Base-by-base conservation (phyloP, 92 coral and sea anemone species). In the Palythoa caribaeorum region DNA sequence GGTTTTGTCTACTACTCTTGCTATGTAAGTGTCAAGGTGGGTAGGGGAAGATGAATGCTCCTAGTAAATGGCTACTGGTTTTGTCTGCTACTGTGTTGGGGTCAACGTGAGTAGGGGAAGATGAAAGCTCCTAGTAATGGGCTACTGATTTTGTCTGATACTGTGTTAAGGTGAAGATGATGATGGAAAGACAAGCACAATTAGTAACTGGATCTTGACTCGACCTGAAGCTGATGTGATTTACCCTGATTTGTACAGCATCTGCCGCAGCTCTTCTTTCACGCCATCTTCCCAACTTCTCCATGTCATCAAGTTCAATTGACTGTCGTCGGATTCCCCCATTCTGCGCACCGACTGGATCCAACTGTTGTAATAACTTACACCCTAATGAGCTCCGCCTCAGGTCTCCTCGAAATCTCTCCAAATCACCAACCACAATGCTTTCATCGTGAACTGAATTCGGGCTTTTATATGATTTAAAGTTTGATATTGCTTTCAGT, bases 301-400 rank as follows among this genome's bases (percentile, higher is more conserved):
- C 84, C 19, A 50, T 47, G 9, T 37, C 36, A 9, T 19, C 72
- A 28, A 19, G 71, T 6, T 39, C 55, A 57, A n/a, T 11, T 35
- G 54, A 38, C 1, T 16, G 38, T 62, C 57, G 17, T 38, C 13
- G 36, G 6, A 40, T 15, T 2, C 47, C 86, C 17, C 20, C 74
- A 19, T 28, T 36, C 15, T 81, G 70, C 10, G 40, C 86, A 51
- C 53, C 35, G 16, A 89, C 37, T n/a, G 96, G 76, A 15, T 84
- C 91, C 89, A 90, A 81, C 69, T 89, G 84, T 71, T 92, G 96
- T 63, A 94, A 76, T 76, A 92, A 70, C 68, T 90, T 89, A 78
- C 96, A 87, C 39, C 96, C 96, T 2, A 94, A 65, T 2, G 65
- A 39, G 9, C 91, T 80, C n/a, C 90, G 85, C 77, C 76, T 87